A percentile compares a stretch with the other conserved stretches of the same genome.
phyloP scores from a whole-genome alignment of 1,140 invertebrate species.

The Drosophila leontia region DNA sequence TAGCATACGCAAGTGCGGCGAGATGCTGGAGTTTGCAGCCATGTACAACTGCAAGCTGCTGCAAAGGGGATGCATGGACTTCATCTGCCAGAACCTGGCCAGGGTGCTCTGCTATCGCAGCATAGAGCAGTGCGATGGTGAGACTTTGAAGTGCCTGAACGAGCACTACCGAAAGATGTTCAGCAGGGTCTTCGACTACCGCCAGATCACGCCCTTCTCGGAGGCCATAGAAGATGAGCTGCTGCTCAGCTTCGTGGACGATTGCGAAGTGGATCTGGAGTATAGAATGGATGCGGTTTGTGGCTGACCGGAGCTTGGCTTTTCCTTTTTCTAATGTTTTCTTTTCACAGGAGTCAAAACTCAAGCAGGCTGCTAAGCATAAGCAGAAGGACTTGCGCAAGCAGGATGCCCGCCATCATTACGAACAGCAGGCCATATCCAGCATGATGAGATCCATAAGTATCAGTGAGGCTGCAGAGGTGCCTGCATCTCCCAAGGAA shows the following conservation, averaged over 20 bases:
- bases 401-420: constrained; percentile 63
- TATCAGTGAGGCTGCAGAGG: constrained; percentile 42
- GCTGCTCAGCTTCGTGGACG: constrained; percentile 85
- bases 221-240: constrained; percentile 86
- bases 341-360: constrained; percentile 44
- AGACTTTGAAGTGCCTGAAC: constrained; percentile 86
- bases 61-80: constrained; percentile 87
- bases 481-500: constrained; percentile 13
- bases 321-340: not conserved
- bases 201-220: constrained; percentile 87
- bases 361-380: constrained; percentile 50
- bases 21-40: constrained; percentile 88
- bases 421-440: constrained; percentile 78
- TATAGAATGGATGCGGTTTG: constrained; percentile 73
- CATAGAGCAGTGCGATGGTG: constrained; percentile 87
- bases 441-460: constrained; percentile 78
- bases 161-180: constrained; percentile 86
- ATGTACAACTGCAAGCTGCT: constrained; percentile 88
- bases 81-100: constrained; percentile 88
- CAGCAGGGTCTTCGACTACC: constrained; percentile 76
- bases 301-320: not conserved
- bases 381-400: constrained; percentile 73
- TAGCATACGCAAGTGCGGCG: constrained; percentile 88
- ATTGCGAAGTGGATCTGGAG: constrained; percentile 81
- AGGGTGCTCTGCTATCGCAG: constrained; percentile 87